Evolutionary conservation across 2,797 vertebrate species (phyloP).

Genomic region (Bradypodion pumilum): DNA sequence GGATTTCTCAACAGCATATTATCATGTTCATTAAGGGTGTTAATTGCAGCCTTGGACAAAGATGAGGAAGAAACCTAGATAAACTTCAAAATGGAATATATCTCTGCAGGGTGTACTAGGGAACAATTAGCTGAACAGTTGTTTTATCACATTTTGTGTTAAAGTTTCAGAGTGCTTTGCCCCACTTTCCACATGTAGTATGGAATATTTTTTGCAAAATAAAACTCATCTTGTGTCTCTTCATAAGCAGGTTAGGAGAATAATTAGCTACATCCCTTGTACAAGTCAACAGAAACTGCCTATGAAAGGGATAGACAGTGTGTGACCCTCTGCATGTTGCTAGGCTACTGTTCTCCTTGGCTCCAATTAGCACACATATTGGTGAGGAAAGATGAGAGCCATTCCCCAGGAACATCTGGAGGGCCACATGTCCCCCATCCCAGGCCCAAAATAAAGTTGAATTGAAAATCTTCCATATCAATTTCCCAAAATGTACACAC

Average conservation of each 20-base stretch:
- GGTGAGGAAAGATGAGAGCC: neutral
- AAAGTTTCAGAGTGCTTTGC: constrained; percentile 29
- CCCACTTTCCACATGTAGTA: neutral
- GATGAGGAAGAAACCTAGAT: constrained; percentile 59
- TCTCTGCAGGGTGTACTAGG: constrained; percentile 29
- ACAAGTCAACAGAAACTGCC: neutral
- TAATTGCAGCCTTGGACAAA: constrained; percentile 68
- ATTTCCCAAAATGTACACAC: neutral
- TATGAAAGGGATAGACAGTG: too few relatives aligned
- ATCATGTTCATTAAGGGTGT: constrained; percentile 65
- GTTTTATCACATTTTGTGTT: constrained; percentile 41
- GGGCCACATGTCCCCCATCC: neutral
- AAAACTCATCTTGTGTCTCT: neutral
- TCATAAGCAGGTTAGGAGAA: neutral
- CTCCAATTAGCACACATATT: neutral
- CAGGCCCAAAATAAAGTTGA: neutral
- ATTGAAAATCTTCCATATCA: neutral
- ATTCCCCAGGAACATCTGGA: neutral
- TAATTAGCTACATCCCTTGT: neutral
- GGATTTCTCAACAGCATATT: constrained; percentile 52
- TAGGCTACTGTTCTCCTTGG: neutral
- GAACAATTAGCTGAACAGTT: constrained; percentile 54
- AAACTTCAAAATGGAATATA: constrained; percentile 58
- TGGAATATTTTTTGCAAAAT: neutral
- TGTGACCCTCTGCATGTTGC: neutral